Conservation (phyloP, 2,113 vertebrate species). For the Mola mola region DNA sequence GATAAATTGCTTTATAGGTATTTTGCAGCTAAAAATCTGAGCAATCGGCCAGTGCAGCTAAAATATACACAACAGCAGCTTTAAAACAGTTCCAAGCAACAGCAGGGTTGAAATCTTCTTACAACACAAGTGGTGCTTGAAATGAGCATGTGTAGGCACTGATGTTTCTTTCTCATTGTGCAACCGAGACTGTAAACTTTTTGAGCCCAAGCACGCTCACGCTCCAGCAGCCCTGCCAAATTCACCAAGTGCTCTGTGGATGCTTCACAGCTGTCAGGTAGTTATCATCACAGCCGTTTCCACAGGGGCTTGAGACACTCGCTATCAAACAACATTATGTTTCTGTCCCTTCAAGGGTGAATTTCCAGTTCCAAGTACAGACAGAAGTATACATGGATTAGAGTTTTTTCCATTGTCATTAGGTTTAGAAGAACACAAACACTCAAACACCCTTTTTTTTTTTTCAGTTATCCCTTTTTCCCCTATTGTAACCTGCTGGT, state of each 20-base stretch:
- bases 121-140: slow-evolving; percentile 37
- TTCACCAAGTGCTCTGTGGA: slow-evolving; percentile 35
- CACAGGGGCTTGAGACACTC: slow-evolving; percentile 27
- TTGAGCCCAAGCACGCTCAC: slow-evolving; percentile 34
- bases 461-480: too few species aligned
- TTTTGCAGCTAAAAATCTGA: slow-evolving; percentile 22
- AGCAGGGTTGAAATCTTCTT: slow-evolving; percentile 5
- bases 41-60: slow-evolving; percentile 8
- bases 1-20: background rate
- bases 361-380: slow-evolving; percentile 37
- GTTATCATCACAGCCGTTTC: slow-evolving; percentile 41
- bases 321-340: slow-evolving; percentile 14
- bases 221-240: slow-evolving; percentile 34
- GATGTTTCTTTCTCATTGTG: slow-evolving; percentile 31
- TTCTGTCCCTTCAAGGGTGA: slow-evolving; percentile 10
- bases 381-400: slow-evolving; percentile 8
- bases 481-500: slow-evolving; percentile 18
- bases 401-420: too few species aligned
- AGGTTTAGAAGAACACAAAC: background rate
- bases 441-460: background rate
- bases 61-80: slow-evolving; percentile 24
- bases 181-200: slow-evolving; percentile 39
- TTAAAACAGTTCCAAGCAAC: slow-evolving; percentile 37
- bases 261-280: slow-evolving; percentile 54
- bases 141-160: slow-evolving; percentile 32